phyloP scores from a whole-genome alignment of 53 echinoderm and acorn worm species.

The Hippasteria phrygiana region DNA sequence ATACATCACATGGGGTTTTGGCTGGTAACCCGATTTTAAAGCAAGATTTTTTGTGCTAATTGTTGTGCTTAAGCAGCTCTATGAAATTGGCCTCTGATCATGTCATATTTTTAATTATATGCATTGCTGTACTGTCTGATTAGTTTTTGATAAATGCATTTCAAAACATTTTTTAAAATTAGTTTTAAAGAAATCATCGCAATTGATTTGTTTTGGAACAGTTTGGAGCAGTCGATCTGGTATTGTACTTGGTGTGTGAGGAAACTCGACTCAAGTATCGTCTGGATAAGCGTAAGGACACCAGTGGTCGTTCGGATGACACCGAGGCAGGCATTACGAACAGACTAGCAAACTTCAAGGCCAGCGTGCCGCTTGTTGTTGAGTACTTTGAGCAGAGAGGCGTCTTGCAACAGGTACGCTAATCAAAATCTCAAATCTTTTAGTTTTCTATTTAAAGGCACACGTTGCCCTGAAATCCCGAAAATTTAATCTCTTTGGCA shows the following conservation, averaged over 20 bases:
- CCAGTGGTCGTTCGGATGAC: slow-evolving; percentile 73
- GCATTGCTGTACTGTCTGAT: too few relatives aligned
- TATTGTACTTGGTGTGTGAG: slow-evolving; percentile 76
- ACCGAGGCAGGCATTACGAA: slow-evolving; percentile 59
- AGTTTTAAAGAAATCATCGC: too few relatives aligned
- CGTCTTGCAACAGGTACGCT: slow-evolving; percentile 37
- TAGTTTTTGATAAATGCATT: too few relatives aligned
- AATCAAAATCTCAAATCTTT: neutral
- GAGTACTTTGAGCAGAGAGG: slow-evolving; percentile 63
- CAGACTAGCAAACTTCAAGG: slow-evolving; percentile 67
- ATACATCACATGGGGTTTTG: too few relatives aligned
- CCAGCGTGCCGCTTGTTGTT: slow-evolving; percentile 60
- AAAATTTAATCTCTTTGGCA: too few relatives aligned
- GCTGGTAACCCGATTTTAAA: too few relatives aligned
- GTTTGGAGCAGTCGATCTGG: slow-evolving; percentile 76
- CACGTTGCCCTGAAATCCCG: too few relatives aligned
- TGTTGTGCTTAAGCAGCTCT: too few relatives aligned
- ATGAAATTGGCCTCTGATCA: too few relatives aligned
- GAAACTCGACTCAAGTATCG: slow-evolving; percentile 74
- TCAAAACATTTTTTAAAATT: too few relatives aligned
- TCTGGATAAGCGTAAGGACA: slow-evolving; percentile 72
- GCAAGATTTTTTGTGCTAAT: too few relatives aligned
- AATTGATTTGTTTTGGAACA: slow-evolving; percentile 37
- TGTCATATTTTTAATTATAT: too few relatives aligned
- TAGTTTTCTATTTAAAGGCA: neutral